A percentile compares a stretch with the other conserved stretches of the same genome.
Evolutionary conservation across 2,797 vertebrate genomes (phyloP).

Genomic region (Typhlichthys subterraneus): DNA sequence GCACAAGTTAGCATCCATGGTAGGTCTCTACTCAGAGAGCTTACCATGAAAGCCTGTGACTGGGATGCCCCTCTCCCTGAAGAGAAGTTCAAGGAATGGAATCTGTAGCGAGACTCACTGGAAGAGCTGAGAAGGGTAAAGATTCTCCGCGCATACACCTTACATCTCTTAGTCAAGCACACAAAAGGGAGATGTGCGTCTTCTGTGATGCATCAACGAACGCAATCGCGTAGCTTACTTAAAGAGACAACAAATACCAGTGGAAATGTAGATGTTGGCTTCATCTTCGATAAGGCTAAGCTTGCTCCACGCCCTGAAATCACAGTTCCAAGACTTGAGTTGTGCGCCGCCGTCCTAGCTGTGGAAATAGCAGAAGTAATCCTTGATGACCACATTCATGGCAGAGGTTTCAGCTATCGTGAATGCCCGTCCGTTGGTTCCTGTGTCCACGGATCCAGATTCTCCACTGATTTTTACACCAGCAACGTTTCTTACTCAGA

Average conservation of each 20-base stretch:
- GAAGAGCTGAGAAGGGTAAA: neutral
- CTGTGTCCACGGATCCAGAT: neutral
- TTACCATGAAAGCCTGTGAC: neutral
- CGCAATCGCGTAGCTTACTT: slow-evolving; percentile 43
- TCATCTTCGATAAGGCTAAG: slow-evolving; percentile 6
- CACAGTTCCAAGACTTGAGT: slow-evolving; percentile 1
- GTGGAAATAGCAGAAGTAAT: neutral
- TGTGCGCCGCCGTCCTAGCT: neutral
- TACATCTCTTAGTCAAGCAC: too few species aligned
- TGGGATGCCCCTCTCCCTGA: slow-evolving; percentile 1
- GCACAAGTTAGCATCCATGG: slow-evolving; percentile 12
- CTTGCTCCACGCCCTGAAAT: neutral
- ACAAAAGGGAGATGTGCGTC: slow-evolving; percentile 16
- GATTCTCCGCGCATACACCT: neutral
- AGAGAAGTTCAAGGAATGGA: neutral
- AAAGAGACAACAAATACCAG: neutral
- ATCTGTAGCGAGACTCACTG: neutral
- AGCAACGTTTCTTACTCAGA: neutral
- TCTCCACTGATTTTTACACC: neutral
- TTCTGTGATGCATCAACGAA: slow-evolving; percentile 29
- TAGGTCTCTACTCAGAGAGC: slow-evolving; percentile 1
- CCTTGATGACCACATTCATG: neutral
- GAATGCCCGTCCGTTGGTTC: neutral
- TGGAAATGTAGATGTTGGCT: slow-evolving; percentile 2
- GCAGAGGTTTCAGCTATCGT: neutral